Evolutionary conservation across 2,797 vertebrate species (phyloP).

Genomic region (Cyclopterus lumpus): DNA sequence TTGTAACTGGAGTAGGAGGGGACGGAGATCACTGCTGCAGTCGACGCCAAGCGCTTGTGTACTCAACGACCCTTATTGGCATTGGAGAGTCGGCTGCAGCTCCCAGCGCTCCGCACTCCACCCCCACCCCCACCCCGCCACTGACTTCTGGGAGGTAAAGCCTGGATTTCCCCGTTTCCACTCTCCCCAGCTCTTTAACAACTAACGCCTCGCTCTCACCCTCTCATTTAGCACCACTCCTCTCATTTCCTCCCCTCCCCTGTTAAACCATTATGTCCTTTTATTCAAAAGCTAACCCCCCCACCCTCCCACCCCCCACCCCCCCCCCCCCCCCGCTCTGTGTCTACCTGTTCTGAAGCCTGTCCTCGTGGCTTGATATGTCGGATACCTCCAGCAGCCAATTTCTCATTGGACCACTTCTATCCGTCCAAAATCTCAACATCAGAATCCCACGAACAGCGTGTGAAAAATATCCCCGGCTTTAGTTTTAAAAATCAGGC

Average conservation of each 20-base stretch:
- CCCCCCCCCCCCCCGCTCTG: constrained; percentile 31
- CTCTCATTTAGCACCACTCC: constrained; percentile 77
- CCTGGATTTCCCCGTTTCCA: constrained; percentile 82
- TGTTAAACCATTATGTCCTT: constrained; percentile 69
- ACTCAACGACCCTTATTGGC: constrained; percentile 70
- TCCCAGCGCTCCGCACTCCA: neutral
- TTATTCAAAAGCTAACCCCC: constrained; percentile 51
- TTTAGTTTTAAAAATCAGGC: neutral
- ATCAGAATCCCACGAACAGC: neutral
- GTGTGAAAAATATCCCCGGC: neutral
- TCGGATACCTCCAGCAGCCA: neutral
- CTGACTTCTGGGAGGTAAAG: constrained; percentile 80
- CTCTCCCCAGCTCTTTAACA: constrained; percentile 77
- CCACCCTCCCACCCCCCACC: constrained; percentile 24
- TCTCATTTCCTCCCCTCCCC: constrained; percentile 76
- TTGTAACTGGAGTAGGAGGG: constrained; percentile 80
- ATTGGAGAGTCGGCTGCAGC: constrained; percentile 30
- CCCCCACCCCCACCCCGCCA: constrained; percentile 15
- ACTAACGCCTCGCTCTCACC: constrained; percentile 65
- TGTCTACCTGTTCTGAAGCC: constrained; percentile 40
- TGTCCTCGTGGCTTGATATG: neutral
- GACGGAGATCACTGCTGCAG: constrained; percentile 69
- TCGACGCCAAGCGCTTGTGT: constrained; percentile 64
- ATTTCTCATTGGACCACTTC: neutral
- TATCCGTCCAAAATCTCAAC: neutral